Percentiles rank a stretch among this genome's conserved stretches.
Conservation (phyloP, 2,797 vertebrate species). For the Characodon lateralis region DNA sequence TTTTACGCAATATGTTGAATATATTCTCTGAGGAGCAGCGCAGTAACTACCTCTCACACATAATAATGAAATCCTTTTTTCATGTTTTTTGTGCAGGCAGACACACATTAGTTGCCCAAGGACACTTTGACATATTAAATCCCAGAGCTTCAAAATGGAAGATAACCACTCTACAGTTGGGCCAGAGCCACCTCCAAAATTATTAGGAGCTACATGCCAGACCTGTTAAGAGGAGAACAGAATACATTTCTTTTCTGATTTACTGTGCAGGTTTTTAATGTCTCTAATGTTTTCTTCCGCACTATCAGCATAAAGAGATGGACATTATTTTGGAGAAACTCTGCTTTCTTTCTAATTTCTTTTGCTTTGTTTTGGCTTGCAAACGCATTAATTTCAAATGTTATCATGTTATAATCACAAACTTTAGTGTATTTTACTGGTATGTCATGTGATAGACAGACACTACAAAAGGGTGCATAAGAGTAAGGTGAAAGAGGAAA, state of each 20-base stretch:
- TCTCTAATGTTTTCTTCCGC: background rate
- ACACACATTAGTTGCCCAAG: background rate
- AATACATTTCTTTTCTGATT: background rate
- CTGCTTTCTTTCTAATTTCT: background rate
- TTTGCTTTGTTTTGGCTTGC: background rate
- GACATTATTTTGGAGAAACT: background rate
- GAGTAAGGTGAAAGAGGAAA: too few relatives aligned
- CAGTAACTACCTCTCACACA: background rate
- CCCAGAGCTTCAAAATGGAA: background rate
- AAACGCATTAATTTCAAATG: background rate
- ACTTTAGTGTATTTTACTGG: background rate
- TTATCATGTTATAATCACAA: background rate
- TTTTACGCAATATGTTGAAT: constrained; percentile 7
- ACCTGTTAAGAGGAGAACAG: too few relatives aligned
- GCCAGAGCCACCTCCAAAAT: background rate
- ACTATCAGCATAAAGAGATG: too few relatives aligned
- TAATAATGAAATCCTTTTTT: background rate
- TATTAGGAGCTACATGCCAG: background rate
- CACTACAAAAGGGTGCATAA: background rate
- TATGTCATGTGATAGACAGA: background rate
- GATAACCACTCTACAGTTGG: background rate
- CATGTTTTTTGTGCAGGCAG: background rate
- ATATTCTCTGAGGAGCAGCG: constrained; percentile 5
- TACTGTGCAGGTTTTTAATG: background rate
- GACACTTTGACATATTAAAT: background rate